Evolutionary conservation across 2,888 invertebrate species (phyloP).

Genomic region (Macrosiphum euphorbiae): DNA sequence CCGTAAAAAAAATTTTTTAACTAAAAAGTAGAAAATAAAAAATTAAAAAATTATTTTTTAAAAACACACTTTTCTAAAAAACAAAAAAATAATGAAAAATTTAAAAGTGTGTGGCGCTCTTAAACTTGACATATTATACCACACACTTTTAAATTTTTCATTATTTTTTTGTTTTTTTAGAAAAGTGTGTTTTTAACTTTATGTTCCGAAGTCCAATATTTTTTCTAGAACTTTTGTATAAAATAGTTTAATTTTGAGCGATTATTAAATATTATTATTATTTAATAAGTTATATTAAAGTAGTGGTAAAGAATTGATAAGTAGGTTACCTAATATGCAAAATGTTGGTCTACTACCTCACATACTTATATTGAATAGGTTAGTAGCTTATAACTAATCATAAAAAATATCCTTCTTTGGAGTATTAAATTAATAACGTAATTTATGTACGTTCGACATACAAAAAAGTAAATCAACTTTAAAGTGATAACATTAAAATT

Average conservation of each 20-base stretch:
- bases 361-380: background rate
- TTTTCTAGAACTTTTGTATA: background rate
- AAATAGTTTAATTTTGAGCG: background rate
- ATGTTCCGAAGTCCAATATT: background rate
- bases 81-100: no score
- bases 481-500: background rate
- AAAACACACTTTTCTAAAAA: no score
- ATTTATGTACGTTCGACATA: background rate
- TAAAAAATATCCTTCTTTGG: background rate
- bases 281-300: no score
- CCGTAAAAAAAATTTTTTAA: no score
- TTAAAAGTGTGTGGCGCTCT: no score
- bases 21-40: no score
- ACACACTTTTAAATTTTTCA: no score
- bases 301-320: fast-evolving
- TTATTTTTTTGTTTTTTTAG: no score
- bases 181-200: no score
- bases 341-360: background rate
- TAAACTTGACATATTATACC: no score
- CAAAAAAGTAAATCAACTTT: background rate
- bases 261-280: background rate
- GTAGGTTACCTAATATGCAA: background rate
- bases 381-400: background rate
- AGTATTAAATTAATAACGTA: background rate
- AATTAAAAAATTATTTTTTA: no score